Conservation (phyloP, 2,113 vertebrate genomes). For the Vidua chalybeata region DNA sequence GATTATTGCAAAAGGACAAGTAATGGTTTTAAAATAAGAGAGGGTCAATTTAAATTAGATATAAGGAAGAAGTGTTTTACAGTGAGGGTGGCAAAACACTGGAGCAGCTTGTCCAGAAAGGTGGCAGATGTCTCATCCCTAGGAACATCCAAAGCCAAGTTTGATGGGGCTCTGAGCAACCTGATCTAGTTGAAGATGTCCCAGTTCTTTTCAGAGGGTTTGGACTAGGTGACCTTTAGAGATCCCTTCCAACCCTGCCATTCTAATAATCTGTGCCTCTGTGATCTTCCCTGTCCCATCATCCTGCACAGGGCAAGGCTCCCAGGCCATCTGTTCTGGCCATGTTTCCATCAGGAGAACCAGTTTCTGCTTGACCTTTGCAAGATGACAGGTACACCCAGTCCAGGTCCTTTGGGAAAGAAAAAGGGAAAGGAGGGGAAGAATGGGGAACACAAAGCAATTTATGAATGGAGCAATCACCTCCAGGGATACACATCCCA, state of each 20-base stretch:
- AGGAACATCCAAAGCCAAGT: neutral
- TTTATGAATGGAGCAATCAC: neutral
- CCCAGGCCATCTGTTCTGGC: neutral
- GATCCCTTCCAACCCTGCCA: too few relatives aligned
- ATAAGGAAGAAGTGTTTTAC: neutral
- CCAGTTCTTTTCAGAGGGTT: neutral
- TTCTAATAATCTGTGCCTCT: neutral
- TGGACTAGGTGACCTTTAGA: neutral
- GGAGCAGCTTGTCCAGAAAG: neutral
- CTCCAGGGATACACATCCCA: neutral
- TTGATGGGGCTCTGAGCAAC: neutral
- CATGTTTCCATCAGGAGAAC: neutral
- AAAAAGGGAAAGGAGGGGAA: neutral
- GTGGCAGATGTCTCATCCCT: neutral
- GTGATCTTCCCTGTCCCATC: neutral
- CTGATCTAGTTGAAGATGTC: neutral
- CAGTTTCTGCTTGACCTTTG: accelerated
- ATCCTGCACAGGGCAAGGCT: neutral
- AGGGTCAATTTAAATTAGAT: neutral
- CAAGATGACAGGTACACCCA: neutral
- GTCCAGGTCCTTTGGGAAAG: neutral
- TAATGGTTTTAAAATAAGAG: neutral
- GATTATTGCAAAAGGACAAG: neutral
- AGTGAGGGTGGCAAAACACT: neutral
- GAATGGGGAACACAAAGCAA: neutral